Base-by-base conservation (phyloP, 2,888 invertebrate species). In the Zygothrica quintamaculata region DNA sequence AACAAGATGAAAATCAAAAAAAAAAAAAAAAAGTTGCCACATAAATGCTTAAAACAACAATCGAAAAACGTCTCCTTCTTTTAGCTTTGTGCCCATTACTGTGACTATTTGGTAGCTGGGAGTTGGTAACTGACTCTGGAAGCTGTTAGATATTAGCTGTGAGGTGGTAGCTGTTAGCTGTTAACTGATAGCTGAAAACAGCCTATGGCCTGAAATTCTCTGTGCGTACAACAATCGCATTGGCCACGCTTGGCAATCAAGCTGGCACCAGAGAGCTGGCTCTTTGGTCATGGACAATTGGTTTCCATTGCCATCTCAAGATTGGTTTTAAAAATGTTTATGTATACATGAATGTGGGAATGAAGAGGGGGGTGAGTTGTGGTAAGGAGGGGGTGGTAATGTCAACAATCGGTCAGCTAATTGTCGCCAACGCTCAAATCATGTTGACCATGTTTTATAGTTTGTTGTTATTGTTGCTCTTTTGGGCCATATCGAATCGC, bases 181-280 rank as follows among this genome's bases (percentile, higher is more conserved):
- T n/a, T n/a, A n/a, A n/a, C 36, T 44, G 15, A 15, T 7, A 15
- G n/a, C 13, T 34, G 26, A 8, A 18, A 13, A 18, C 13, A 1
- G 18, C 18, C 18, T 22, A 22, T 22, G 18, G 18, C 3, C 18
- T 12, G 8, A 33, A 16, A 62, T 22, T 46, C 40, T 22, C 3
- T 5, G 18, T 47, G 47, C 36, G 47, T 26, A 36, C 6, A 4
- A 34, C 46, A 66, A 77, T 78, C 78, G 53, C 64, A 74, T 78
- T 67, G 29, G 78, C 62, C 67, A 78, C 67, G 74, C 65, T 74
- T 67, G 40, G 71, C 84, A 79, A 79, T 84, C 84, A 79, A 51
- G 16, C 39, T 51, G 33, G 37, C 36, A 33, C 16, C 52, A 22
- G n/a, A 47, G 36, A 18, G 18, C 12, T 33, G 40, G 36, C 42